Conservation (phyloP, 2,888 invertebrate genomes). For the Eurytoma californica region DNA sequence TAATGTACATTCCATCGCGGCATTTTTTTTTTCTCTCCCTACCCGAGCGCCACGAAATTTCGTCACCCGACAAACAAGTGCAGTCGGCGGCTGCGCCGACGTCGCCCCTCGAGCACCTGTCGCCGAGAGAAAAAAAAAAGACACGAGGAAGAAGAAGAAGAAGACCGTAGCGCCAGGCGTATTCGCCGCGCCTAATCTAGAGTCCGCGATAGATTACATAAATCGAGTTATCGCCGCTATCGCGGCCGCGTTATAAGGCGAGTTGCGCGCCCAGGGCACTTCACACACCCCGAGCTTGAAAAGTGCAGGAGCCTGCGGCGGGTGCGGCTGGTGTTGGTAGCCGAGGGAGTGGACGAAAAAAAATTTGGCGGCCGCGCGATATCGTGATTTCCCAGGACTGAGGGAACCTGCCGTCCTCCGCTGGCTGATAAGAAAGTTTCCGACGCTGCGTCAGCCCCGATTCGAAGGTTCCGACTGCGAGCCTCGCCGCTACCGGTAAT, state of each 20-base stretch:
- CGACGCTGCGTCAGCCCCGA: not conserved
- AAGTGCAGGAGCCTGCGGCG: not conserved
- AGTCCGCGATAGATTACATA: not conserved
- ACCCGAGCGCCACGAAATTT: not conserved
- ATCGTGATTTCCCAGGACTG: conserved; percentile 12
- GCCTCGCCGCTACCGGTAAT: not conserved
- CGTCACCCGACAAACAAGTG: conserved; percentile 3
- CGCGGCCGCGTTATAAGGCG: not conserved
- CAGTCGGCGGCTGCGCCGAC: not conserved
- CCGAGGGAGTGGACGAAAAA: no score
- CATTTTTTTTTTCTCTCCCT: no score
- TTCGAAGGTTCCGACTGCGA: not conserved
- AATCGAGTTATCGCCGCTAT: not conserved
- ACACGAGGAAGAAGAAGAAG: no score
- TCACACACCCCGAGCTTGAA: not conserved
- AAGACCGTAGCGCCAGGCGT: no score
- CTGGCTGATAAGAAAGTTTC: conserved; percentile 14
- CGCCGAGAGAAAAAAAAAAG: not conserved
- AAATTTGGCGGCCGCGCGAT: not conserved
- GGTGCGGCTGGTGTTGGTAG: not conserved
- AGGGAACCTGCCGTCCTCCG: not conserved
- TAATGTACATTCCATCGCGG: no score
- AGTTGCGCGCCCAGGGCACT: not conserved
- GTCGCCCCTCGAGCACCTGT: not conserved
- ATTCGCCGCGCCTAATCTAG: not conserved